Base-by-base conservation (phyloP, 2,113 vertebrate genomes). In the Gobio gobio region DNA sequence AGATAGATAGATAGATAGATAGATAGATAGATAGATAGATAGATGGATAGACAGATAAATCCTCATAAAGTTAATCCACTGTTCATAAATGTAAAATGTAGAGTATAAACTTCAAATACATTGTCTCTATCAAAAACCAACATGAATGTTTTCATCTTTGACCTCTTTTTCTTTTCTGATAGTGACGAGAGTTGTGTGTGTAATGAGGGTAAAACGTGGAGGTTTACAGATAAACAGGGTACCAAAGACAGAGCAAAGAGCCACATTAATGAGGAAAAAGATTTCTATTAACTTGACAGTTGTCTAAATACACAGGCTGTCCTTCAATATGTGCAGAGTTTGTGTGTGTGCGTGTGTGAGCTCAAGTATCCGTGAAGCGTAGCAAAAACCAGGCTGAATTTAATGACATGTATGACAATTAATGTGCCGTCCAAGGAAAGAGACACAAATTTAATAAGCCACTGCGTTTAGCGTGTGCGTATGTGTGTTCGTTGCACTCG, bases 381-480 rank as follows among this genome's bases (percentile, higher is more conserved):
- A 85, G 87, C 86, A 86, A 90, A 88, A 90, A 86, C 58, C 86
- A 86, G 88, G 91, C 87, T 90, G 84, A 88, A 90, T 92, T 92
- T 93, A 93, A 93, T 94, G 91, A 92, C 78, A 92, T 87, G 84
- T 91, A 90, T 92, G 87, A 93, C 92, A 93, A 93, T 94, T 93
- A 92, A 88, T 90, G 82, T 86, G 87, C 85, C 68, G 90, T 89
- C 93, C 91, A 63, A 90, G 88, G 92, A 92, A 91, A 91, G 90
- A 86, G 78, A 89, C 88, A 88, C 91, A 93, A 93, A 93, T 93
- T 94, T 92, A 94, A 94, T 94, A 94, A 93, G 92, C 92, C 91
- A 83, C 74, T 90, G 89, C 87, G 24, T 89, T 89, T 91, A 86
- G 87, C 85, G 83, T 89, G 87, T 90, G 61, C 84, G 89, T 66